Conservation (phyloP, 2,888 invertebrate genomes). For the Cantharis lateralis region DNA sequence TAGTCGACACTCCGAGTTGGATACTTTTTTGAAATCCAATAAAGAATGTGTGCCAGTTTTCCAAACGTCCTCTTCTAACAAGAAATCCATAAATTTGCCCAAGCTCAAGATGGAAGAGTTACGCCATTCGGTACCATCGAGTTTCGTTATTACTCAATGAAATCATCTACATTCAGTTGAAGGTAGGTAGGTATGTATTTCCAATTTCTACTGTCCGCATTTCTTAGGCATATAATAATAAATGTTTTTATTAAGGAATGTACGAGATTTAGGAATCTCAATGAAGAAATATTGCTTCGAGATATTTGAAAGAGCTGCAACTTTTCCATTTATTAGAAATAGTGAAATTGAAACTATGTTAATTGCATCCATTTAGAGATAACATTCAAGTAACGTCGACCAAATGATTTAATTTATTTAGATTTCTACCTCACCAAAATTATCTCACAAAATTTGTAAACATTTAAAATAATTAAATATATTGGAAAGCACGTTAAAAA, state of each 20-base stretch:
- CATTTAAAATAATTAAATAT: not conserved
- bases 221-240: not conserved
- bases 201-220: not conserved
- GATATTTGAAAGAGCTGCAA: not conserved
- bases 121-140: not conserved
- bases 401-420: not conserved
- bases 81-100: not conserved
- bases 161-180: not conserved
- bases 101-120: not conserved
- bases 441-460: not conserved
- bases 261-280: not conserved
- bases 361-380: not conserved
- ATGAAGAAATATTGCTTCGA: not conserved
- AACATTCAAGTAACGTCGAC: not conserved
- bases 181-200: not conserved
- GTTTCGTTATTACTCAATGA: not conserved
- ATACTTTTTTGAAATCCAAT: not conserved
- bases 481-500: not conserved
- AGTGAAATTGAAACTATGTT: not conserved
- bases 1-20: not conserved
- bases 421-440: not conserved
- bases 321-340: not conserved
- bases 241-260: not conserved
- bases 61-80: not conserved
- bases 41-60: not conserved